Percentiles rank a stretch among this genome's conserved stretches.
Evolutionary conservation across 2,888 invertebrate species (phyloP).

Genomic region (Opisthograptis luteolata): DNA sequence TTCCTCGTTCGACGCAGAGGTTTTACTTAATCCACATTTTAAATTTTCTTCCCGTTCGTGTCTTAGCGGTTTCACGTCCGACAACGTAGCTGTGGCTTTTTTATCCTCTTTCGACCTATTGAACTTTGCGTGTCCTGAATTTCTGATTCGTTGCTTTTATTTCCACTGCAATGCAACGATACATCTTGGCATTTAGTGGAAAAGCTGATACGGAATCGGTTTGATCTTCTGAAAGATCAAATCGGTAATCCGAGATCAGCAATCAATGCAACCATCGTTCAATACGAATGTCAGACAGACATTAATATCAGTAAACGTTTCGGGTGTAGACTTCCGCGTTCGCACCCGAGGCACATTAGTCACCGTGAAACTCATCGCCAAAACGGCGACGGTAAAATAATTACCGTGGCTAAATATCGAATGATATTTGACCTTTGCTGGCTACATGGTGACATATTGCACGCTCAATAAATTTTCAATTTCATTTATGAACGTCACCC

Average conservation of each 20-base stretch:
- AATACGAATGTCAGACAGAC: neutral
- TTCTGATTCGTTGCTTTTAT: neutral
- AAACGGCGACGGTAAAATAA: constrained; percentile 27
- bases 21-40: constrained; percentile 1
- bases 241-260: neutral
- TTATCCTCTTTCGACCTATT: constrained; percentile 12
- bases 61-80: constrained; percentile 1
- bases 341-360: constrained; percentile 9
- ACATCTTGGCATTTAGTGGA: neutral
- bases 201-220: neutral
- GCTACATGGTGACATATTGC: constrained; percentile 27
- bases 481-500: constrained; percentile 26
- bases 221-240: neutral
- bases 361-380: constrained; percentile 24
- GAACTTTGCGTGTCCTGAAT: neutral
- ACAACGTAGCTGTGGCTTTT: constrained; percentile 4
- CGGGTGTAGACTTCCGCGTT: constrained; percentile 10
- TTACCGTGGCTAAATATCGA: constrained; percentile 17
- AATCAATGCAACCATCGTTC: neutral
- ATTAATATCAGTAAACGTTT: neutral
- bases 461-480: constrained; percentile 31
- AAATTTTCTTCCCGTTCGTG: constrained; percentile 11
- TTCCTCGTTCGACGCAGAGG: constrained; percentile 1
- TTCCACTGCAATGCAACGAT: neutral
- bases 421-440: constrained; percentile 30